These are phyloP conservation scores for Colossoma macropomum DNA, from an alignment of 2,113 vertebrate genomes.

Conservation along the genomic window DNA sequence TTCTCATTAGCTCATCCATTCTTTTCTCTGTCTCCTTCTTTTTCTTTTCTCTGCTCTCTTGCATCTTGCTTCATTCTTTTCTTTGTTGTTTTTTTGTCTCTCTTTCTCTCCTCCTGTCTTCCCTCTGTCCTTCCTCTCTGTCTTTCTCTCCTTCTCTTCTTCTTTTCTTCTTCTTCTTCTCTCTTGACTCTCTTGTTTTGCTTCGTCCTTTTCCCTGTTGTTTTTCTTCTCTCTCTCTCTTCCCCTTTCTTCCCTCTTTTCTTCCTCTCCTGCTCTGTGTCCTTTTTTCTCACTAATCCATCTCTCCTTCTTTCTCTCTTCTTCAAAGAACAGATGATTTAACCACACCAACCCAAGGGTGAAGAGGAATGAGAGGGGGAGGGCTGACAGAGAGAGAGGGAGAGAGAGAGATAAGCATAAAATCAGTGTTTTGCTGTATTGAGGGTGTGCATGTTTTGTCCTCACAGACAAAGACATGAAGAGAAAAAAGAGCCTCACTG, in stretches of 20 bases:
- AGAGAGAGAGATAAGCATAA: neutral
- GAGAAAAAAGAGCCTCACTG: slow-evolving; percentile 11
- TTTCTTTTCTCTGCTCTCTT: neutral
- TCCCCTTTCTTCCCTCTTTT: no score
- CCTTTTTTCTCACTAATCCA: no score
- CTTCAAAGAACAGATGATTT: slow-evolving; percentile 37
- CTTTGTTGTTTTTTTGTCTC: no score
- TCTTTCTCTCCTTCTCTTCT: neutral
- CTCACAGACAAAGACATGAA: neutral
- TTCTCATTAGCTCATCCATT: neutral
- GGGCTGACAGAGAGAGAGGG: neutral
- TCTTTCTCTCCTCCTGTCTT: no score
- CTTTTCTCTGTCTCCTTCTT: slow-evolving; percentile 13
- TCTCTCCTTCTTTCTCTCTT: no score
- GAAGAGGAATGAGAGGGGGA: slow-evolving; percentile 16
- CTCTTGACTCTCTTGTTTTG: no score
- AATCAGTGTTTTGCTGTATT: no score
- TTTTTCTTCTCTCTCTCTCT: no score
- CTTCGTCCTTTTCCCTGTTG: no score
- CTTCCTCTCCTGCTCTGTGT: no score
- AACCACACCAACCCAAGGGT: slow-evolving; percentile 20
- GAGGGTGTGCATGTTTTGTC: neutral
- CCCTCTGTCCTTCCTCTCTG: no score
- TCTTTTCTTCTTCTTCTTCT: neutral
- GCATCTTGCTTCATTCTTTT: no score